A percentile compares a stretch with the other conserved stretches of the same genome.
Evolutionary conservation across 2,888 invertebrate species (phyloP).

Genomic region (Pandemis corylana): DNA sequence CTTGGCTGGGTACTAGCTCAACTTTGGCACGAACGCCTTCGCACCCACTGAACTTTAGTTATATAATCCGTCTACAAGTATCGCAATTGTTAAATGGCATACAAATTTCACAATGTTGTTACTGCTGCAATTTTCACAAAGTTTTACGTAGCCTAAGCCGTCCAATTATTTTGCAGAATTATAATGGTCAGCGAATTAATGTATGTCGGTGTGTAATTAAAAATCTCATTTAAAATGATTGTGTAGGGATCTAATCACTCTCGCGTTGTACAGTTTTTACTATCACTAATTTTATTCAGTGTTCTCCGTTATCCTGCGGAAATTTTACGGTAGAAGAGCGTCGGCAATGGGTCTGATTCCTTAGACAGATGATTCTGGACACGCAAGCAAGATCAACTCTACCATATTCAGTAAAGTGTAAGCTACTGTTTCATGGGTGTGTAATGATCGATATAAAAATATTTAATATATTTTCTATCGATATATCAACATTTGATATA

Average conservation of each 20-base stretch:
- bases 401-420: too few relatives aligned
- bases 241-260: neutral
- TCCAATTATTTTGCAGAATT: neutral
- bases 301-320: too few relatives aligned
- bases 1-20: neutral
- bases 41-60: constrained; percentile 21
- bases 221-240: neutral
- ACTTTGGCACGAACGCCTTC: constrained; percentile 12
- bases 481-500: too few relatives aligned
- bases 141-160: neutral
- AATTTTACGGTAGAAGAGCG: too few relatives aligned
- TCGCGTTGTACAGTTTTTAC: neutral
- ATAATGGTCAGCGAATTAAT: neutral
- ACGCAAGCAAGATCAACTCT: too few relatives aligned
- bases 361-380: too few relatives aligned
- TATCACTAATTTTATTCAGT: neutral
- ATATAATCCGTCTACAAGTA: constrained; percentile 14
- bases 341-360: too few relatives aligned
- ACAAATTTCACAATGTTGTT: constrained; percentile 6
- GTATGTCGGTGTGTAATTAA: neutral
- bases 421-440: too few relatives aligned
- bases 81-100: constrained; percentile 19
- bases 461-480: too few relatives aligned
- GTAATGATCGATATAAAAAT: too few relatives aligned
- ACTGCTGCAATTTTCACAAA: constrained; percentile 4